Conservation (phyloP, 1,140 invertebrate genomes). For the Drosophila insularis region DNA sequence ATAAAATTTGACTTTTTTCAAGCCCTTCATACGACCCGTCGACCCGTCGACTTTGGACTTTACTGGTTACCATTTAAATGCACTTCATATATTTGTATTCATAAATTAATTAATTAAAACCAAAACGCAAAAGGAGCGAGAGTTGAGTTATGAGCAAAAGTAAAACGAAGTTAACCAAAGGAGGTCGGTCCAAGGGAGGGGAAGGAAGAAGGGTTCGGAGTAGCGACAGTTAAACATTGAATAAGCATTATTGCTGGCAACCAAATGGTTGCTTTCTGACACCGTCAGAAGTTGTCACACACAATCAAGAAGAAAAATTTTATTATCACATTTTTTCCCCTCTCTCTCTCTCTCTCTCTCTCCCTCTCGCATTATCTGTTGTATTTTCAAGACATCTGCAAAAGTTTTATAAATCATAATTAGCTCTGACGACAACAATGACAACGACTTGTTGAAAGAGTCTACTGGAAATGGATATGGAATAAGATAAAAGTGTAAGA, state of each 20-base stretch:
- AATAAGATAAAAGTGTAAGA: background rate
- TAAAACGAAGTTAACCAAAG: background rate
- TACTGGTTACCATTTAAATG: constrained; percentile 48
- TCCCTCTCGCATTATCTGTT: background rate
- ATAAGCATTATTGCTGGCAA: constrained; percentile 48
- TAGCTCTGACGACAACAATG: constrained; percentile 11
- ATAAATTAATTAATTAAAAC: constrained; percentile 67
- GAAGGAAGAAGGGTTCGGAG: background rate
- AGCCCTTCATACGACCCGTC: background rate
- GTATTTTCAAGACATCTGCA: background rate
- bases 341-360: too few species aligned
- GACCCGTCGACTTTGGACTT: background rate
- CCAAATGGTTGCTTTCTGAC: constrained; percentile 24
- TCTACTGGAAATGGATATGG: background rate
- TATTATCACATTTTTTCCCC: too few species aligned
- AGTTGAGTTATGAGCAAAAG: constrained; percentile 28
- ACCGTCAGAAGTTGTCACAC: constrained; percentile 17
- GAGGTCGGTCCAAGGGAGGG: background rate
- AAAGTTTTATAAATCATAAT: constrained; percentile 52
- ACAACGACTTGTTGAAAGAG: background rate
- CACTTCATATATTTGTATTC: constrained; percentile 41
- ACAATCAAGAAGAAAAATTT: constrained; percentile 29
- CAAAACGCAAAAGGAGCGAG: constrained; percentile 27
- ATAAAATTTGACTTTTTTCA: constrained; percentile 17
- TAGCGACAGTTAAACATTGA: constrained; percentile 54